Evolutionary conservation across 2,888 invertebrate genomes (phyloP).

Genomic region (Abscondita cerata): DNA sequence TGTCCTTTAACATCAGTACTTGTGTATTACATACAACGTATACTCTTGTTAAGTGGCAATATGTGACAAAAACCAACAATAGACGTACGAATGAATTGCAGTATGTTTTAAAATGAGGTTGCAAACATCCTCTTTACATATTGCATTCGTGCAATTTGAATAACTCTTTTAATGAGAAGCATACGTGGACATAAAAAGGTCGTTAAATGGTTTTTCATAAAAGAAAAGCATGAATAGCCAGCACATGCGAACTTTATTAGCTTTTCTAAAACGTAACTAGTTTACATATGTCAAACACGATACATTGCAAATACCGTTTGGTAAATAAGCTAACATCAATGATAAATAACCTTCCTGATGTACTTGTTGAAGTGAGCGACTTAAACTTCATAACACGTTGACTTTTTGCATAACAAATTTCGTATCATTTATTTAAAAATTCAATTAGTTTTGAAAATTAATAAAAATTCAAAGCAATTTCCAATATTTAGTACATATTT

Average conservation of each 20-base stretch:
- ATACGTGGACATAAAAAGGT: slow-evolving; percentile 5
- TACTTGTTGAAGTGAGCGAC: no score
- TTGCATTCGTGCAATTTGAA: slow-evolving; percentile 20
- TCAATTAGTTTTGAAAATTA: no score
- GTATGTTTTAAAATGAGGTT: slow-evolving; percentile 18
- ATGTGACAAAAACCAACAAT: slow-evolving; percentile 41
- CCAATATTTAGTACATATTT: no score
- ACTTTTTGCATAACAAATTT: no score
- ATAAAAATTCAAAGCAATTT: no score
- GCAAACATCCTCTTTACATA: slow-evolving; percentile 20
- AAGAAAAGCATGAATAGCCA: not conserved
- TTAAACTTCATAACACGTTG: no score
- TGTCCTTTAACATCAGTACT: slow-evolving; percentile 48
- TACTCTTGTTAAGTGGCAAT: slow-evolving; percentile 53
- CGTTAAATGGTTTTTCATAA: not conserved
- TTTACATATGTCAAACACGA: no score
- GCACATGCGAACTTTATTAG: not conserved
- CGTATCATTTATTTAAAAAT: no score
- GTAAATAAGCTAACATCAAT: no score
- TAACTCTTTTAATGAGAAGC: slow-evolving; percentile 11
- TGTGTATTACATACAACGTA: slow-evolving; percentile 46
- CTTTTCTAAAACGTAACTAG: not conserved
- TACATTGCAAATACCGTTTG: no score
- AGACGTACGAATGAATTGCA: slow-evolving; percentile 16
- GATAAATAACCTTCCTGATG: no score